Percentiles rank a stretch among this genome's conserved stretches.
Conservation (phyloP, 2,113 vertebrate species). For the Erythrolamprus reginae region DNA sequence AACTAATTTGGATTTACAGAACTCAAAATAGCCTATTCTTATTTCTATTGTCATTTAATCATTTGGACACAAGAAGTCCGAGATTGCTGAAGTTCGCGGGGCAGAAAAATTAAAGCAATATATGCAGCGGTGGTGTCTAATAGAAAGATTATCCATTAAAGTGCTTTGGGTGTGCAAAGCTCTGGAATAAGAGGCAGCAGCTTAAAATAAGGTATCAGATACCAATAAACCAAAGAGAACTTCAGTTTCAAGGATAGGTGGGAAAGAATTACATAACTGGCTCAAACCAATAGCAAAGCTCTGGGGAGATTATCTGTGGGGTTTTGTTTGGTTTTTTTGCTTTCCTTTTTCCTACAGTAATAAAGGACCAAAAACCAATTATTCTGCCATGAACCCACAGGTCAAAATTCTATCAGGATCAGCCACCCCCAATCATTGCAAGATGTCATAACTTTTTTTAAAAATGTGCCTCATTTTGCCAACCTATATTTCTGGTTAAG, state of each 20-base stretch:
- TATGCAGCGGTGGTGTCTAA: background rate
- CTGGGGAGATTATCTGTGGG: background rate
- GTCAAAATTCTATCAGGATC: background rate
- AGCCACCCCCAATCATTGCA: background rate
- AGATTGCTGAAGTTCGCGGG: background rate
- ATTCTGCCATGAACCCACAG: background rate
- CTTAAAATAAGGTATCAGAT: background rate
- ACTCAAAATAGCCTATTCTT: background rate
- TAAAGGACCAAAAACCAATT: background rate
- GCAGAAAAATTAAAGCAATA: background rate
- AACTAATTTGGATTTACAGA: background rate
- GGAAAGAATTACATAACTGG: background rate
- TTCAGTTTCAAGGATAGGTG: background rate
- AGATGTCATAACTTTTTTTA: no score
- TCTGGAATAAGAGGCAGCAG: background rate
- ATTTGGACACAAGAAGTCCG: background rate
- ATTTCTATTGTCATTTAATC: background rate
- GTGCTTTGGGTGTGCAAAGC: constrained; percentile 1
- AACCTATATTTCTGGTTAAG: background rate
- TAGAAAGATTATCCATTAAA: background rate
- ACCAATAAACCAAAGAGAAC: background rate
- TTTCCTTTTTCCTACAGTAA: background rate
- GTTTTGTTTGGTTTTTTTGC: no score
- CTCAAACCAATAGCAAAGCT: background rate
- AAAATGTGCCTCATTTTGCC: background rate